Conservation (phyloP, 2,797 vertebrate genomes). For the Anableps anableps region DNA sequence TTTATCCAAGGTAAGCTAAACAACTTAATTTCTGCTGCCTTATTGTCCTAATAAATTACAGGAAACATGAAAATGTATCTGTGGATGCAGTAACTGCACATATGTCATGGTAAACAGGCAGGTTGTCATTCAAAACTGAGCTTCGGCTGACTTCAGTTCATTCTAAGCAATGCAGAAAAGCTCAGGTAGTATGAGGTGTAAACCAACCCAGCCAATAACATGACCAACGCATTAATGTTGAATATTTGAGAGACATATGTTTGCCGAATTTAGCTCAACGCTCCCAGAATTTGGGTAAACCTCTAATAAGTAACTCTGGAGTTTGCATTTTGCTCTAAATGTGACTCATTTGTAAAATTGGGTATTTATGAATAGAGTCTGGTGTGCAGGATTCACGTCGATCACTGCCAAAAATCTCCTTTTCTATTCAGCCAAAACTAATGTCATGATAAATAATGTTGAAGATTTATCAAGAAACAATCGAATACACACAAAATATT, state of each 20-base stretch:
- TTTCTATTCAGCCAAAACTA: background rate
- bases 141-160: accelerated
- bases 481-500: background rate
- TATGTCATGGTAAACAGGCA: no score
- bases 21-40: background rate
- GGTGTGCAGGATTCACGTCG: background rate
- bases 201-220: accelerated
- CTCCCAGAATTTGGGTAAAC: accelerated
- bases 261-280: background rate
- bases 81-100: accelerated
- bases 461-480: background rate
- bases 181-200: background rate
- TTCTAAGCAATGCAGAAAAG: accelerated
- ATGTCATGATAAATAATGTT: background rate
- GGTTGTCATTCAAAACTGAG: accelerated
- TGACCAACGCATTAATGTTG: accelerated
- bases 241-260: accelerated
- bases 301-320: accelerated
- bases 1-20: constrained; percentile 55
- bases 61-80: accelerated
- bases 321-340: accelerated
- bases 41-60: accelerated
- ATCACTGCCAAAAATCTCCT: background rate
- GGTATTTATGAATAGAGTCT: constrained; percentile 8
- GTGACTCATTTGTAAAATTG: background rate